phyloP scores from a whole-genome alignment of 2,797 vertebrate genomes.

The Hirundo rustica region DNA sequence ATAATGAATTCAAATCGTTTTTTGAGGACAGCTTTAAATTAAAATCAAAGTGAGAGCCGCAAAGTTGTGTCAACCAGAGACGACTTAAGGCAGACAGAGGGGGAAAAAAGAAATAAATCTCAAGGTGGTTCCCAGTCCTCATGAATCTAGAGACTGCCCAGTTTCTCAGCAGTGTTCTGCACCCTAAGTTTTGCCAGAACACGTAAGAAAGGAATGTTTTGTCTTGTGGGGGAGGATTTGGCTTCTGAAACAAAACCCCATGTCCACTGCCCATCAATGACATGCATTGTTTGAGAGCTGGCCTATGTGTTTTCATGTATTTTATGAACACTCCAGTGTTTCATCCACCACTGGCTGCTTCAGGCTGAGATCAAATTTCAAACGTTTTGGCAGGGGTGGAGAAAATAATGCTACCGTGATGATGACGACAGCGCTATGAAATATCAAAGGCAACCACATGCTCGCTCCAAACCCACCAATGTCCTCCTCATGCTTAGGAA shows the following conservation, averaged over 20 bases:
- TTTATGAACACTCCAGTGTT: neutral
- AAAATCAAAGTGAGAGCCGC: neutral
- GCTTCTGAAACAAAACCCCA: neutral
- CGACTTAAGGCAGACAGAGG: neutral
- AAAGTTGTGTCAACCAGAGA: neutral
- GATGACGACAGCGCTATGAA: accelerated
- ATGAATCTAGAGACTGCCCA: neutral
- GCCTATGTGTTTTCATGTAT: neutral
- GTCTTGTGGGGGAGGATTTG: conserved; percentile 2
- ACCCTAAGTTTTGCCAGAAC: neutral
- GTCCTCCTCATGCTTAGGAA: neutral
- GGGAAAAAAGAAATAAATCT: neutral
- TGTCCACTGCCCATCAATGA: neutral
- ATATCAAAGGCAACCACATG: neutral
- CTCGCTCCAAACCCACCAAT: neutral
- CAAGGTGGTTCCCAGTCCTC: neutral
- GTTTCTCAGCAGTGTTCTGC: neutral
- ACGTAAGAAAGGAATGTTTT: neutral
- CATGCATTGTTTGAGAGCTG: neutral
- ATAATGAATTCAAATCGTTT: neutral
- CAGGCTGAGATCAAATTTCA: neutral
- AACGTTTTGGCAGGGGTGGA: neutral
- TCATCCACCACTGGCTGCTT: neutral
- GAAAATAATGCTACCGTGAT: neutral
- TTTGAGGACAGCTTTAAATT: neutral